Percentiles rank a stretch among this genome's conserved stretches.
Conservation (phyloP, 2,797 vertebrate species). For the Poecilia velifera region DNA sequence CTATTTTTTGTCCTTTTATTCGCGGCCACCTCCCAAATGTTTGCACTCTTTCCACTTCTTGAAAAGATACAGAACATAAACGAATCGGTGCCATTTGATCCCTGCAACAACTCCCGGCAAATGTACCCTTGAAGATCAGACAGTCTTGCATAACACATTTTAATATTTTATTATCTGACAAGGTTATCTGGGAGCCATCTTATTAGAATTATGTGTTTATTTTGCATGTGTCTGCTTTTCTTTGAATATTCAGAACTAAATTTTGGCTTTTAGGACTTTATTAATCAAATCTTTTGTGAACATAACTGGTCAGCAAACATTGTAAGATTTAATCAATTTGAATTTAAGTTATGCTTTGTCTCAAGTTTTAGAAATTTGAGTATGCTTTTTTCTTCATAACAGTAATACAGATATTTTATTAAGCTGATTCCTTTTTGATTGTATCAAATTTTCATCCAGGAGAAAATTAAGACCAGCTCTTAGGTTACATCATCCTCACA, state of each 20-base stretch:
- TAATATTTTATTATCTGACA: conserved; percentile 23
- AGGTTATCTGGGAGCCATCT: conserved; percentile 8
- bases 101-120: conserved; percentile 1
- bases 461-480: conserved; percentile 33
- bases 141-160: conserved; percentile 15
- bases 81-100: conserved; percentile 6
- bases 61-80: conserved; percentile 4
- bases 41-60: not conserved
- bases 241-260: not conserved
- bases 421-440: conserved; percentile 14
- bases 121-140: conserved; percentile 8
- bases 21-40: not conserved
- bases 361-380: conserved; percentile 10
- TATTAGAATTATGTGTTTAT: not conserved
- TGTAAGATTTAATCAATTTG: not conserved
- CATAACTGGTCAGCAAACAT: not conserved
- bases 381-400: not conserved
- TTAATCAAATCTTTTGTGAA: not conserved
- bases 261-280: not conserved
- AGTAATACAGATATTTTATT: not conserved
- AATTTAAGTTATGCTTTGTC: not conserved
- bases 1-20: conserved; percentile 9
- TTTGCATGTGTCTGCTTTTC: not conserved
- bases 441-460: not conserved
- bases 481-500: conserved; percentile 6